phyloP scores from a whole-genome alignment of 2,113 vertebrate genomes.

The Capra hircus region DNA sequence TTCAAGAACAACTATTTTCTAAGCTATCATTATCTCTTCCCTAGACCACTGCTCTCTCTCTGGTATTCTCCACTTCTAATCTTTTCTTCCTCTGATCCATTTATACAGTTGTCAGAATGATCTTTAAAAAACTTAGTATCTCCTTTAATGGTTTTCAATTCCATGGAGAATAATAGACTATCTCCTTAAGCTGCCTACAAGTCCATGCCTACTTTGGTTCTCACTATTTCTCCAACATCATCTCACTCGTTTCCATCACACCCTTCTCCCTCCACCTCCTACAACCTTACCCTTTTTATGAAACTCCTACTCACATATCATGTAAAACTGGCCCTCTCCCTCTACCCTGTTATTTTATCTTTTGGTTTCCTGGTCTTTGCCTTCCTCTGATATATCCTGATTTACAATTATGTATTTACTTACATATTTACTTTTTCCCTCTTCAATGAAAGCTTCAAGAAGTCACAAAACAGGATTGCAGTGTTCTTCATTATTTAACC shows the following conservation, averaged over 20 bases:
- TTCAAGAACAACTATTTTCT: neutral
- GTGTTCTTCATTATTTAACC: neutral
- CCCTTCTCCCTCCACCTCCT: neutral
- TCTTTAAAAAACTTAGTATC: neutral
- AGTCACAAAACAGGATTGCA: neutral
- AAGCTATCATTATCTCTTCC: neutral
- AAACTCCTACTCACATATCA: neutral
- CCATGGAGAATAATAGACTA: neutral
- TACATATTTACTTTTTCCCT: neutral
- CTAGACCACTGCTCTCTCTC: neutral
- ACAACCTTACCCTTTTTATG: neutral
- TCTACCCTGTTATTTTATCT: neutral
- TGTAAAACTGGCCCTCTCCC: neutral
- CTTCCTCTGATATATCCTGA: neutral
- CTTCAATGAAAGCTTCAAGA: neutral
- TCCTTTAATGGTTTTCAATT: neutral
- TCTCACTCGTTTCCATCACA: neutral
- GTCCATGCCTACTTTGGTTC: neutral
- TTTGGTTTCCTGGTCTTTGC: neutral
- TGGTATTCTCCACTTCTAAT: neutral
- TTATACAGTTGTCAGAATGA: neutral
- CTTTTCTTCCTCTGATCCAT: neutral
- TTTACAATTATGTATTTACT: neutral
- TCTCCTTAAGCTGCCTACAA: neutral
- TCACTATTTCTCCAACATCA: neutral